Base-by-base conservation (phyloP, 2,888 invertebrate species). In the Amphiduros pacificus region DNA sequence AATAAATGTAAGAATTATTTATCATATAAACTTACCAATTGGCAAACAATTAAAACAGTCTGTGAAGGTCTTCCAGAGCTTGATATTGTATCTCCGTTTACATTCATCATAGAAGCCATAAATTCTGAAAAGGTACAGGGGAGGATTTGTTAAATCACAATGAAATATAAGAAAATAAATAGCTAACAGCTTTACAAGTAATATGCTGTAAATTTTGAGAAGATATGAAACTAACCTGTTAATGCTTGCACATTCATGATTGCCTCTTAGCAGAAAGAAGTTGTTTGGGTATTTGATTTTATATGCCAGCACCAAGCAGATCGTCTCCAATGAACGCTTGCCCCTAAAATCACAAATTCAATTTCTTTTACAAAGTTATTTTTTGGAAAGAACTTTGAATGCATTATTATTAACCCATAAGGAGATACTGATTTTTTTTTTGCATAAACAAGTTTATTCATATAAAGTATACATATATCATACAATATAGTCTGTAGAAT, bases 41-140 rank as follows among this genome's bases (percentile, higher is more conserved):
- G 86, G 86, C 69, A 87, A 78, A 73, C 84, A 84, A 74, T 86
- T 85, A 76, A 86, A 86, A 65, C 83, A 81, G 69, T 84, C 84
- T 53, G 85, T 85, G 68, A 86, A 86, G 4, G 84, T 84, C 71
- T 85, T 85, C 85, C 85, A 86, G 50, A 86, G 70, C 71, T 85
- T 85, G 27, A 84, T 83, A 65, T 83, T 84, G 76, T 84, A 85
- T 65, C 85, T 76, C 70, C 85, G 72, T 70, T 85, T 85, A 66
- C 83, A 86, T 74, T 87, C 86, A 72, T 85, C 85, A 72, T 85
- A 86, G 74, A 86, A 87, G 22, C 86, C 86, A 76, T 86, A 86
- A 53, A 85, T 84, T 73, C 85, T 85, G 75, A 27, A 72, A 73
- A 53, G 17, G 36, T 36, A 36, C 9, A 11, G 36, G 17, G 17